Percentiles rank a stretch among this genome's conserved stretches.
Conservation (phyloP, 2,113 vertebrate species). For the Struthio camelus region DNA sequence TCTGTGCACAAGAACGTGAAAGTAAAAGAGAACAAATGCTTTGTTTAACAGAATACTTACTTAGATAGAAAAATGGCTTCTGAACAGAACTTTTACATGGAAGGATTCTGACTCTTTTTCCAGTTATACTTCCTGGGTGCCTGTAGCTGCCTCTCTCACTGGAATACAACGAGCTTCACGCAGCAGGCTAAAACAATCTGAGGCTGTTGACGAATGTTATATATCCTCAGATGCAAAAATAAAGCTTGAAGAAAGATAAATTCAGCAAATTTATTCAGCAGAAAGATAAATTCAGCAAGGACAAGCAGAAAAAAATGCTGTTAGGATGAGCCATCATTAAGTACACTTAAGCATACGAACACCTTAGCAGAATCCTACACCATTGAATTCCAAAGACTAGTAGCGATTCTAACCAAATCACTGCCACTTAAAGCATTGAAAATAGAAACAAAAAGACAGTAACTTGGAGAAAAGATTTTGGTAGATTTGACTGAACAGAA, state of each 20-base stretch:
- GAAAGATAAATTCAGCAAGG: background rate
- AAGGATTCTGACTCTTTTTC: background rate
- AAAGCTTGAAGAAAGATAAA: background rate
- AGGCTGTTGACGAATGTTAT: background rate
- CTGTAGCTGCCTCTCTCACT: background rate
- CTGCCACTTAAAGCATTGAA: background rate
- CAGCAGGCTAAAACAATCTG: background rate
- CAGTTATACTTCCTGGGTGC: background rate
- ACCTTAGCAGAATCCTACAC: background rate
- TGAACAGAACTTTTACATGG: background rate
- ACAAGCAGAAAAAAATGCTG: background rate
- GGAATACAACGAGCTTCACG: background rate
- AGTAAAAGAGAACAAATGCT: background rate
- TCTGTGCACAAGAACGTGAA: background rate
- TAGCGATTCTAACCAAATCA: background rate
- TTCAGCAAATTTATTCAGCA: background rate
- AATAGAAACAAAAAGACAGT: background rate
- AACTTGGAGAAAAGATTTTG: background rate
- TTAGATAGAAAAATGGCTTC: background rate
- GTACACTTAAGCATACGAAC: too few relatives aligned
- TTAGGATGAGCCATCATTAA: background rate
- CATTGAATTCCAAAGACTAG: background rate
- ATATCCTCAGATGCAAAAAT: background rate
- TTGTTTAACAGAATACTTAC: background rate
- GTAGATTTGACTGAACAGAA: background rate